These are phyloP conservation scores for Chelon auratus DNA, from an alignment of 2,797 vertebrate species.

Conservation along the genomic window DNA sequence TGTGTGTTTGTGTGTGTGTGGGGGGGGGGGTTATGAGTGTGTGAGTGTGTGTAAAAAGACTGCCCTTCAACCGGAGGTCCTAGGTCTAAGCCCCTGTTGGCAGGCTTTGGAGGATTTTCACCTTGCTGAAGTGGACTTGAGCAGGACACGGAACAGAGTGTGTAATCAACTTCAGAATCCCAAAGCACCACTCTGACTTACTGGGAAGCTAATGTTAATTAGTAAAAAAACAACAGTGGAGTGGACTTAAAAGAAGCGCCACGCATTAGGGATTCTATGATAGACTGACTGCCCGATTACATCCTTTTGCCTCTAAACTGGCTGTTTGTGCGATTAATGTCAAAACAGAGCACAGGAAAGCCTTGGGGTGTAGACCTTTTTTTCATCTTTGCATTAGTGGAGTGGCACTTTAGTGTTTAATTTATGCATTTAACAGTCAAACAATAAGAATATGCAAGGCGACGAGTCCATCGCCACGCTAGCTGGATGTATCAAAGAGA, in stretches of 20 bases:
- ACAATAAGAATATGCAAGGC: background rate
- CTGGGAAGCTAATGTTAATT: background rate
- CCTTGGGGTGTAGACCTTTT: background rate
- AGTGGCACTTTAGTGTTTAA: background rate
- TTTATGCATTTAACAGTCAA: background rate
- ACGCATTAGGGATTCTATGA: background rate
- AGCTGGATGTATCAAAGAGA: background rate
- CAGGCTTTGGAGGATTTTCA: conserved; percentile 21
- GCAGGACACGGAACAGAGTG: conserved; percentile 9
- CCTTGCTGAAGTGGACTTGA: conserved; percentile 25
- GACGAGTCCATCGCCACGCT: background rate
- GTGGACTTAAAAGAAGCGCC: background rate
- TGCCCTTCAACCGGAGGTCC: conserved; percentile 14
- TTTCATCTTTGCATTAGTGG: background rate
- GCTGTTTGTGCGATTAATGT: background rate
- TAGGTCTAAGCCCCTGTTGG: background rate
- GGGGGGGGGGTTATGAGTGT: background rate
- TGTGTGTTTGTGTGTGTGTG: conserved; percentile 15
- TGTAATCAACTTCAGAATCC: conserved; percentile 12
- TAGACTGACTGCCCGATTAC: background rate
- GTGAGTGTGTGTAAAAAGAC: conserved; percentile 3
- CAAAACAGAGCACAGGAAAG: background rate
- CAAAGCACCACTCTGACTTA: background rate
- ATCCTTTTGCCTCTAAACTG: too few relatives aligned
- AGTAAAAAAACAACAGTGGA: background rate